A percentile compares a stretch with the other conserved stretches of the same genome.
These are phyloP conservation scores for Sarcoramphus papa DNA, from an alignment of 2,797 vertebrate genomes.

Conservation along the genomic window DNA sequence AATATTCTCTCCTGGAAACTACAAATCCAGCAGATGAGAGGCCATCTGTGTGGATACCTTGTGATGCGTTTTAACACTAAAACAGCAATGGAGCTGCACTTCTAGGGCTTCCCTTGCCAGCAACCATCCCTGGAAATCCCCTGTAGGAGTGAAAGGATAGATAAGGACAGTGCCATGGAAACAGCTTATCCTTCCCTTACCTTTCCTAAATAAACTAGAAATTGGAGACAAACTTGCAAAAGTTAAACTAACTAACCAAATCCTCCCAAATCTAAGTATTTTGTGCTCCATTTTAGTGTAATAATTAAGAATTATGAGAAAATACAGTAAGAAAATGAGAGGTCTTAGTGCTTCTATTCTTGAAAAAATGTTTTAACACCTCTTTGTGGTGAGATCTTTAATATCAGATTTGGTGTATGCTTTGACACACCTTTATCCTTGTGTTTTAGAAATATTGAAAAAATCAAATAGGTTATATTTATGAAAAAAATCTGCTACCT, in stretches of 20 bases:
- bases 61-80: slow-evolving; percentile 46
- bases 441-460: neutral
- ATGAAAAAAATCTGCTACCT: neutral
- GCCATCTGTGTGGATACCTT: slow-evolving; percentile 64
- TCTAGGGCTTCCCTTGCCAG: slow-evolving; percentile 50
- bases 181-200: slow-evolving; percentile 4
- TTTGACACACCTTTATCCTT: neutral
- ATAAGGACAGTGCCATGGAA: slow-evolving; percentile 46
- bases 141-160: slow-evolving; percentile 51
- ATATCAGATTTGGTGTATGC: neutral
- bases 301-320: neutral
- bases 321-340: neutral
- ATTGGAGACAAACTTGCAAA: neutral
- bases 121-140: slow-evolving; percentile 51
- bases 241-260: neutral
- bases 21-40: slow-evolving; percentile 60
- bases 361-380: neutral
- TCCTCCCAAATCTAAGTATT: neutral
- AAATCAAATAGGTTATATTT: neutral
- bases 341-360: neutral
- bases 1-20: slow-evolving; percentile 50
- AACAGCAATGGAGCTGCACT: slow-evolving; percentile 52
- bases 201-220: neutral
- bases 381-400: neutral
- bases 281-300: neutral